Percentiles rank a stretch among this genome's conserved stretches.
These are phyloP conservation scores for Cyclophora albipunctata DNA, from an alignment of 2,888 invertebrate species.

Conservation along the genomic window DNA sequence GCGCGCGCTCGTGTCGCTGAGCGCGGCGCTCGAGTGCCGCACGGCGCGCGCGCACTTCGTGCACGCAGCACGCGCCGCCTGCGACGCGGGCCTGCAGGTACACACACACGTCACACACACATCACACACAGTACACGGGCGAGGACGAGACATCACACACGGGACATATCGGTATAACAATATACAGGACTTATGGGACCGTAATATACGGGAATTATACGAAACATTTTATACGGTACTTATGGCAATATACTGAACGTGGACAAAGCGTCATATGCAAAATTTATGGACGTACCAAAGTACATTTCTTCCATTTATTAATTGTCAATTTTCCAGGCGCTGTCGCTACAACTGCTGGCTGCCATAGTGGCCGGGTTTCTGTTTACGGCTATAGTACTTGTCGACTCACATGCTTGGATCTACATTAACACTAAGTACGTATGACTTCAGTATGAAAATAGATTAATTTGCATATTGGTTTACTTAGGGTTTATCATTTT, in stretches of 20 bases:
- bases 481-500: no score
- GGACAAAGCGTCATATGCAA: no score
- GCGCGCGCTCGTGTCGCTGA: slow-evolving; percentile 78
- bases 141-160: slow-evolving; percentile 72
- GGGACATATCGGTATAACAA: no score
- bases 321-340: slow-evolving; percentile 66
- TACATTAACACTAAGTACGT: slow-evolving; percentile 91
- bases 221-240: no score
- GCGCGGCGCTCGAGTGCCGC: slow-evolving; percentile 87
- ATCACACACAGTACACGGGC: no score
- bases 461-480: no score
- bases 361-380: slow-evolving; percentile 91
- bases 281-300: no score
- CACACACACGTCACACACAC: slow-evolving; percentile 42
- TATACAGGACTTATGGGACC: no score
- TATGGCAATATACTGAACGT: no score
- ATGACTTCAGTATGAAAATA: not conserved
- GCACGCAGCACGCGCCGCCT: slow-evolving; percentile 85
- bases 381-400: slow-evolving; percentile 93
- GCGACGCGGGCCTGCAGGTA: slow-evolving; percentile 83
- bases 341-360: slow-evolving; percentile 90
- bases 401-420: slow-evolving; percentile 98
- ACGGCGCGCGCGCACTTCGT: slow-evolving; percentile 89
- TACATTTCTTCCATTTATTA: no score
- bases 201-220: no score